These are phyloP conservation scores for Hipparchia semele DNA, from an alignment of 2,888 invertebrate genomes.

Conservation along the genomic window DNA sequence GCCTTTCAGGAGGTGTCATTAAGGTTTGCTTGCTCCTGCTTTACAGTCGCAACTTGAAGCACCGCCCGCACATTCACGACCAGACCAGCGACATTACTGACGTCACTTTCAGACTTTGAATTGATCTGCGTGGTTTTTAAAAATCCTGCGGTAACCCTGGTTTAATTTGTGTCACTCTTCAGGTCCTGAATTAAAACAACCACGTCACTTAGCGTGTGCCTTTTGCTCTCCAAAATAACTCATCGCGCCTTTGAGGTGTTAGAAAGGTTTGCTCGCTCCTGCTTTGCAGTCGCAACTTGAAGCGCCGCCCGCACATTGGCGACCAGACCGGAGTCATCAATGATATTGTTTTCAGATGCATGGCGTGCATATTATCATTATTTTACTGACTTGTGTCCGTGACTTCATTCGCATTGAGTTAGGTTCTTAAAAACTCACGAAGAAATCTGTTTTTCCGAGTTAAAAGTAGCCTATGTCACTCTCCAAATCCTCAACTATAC, in stretches of 20 bases:
- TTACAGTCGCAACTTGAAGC: slow-evolving; percentile 43
- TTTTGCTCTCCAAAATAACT: slow-evolving; percentile 82
- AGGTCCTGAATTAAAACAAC: slow-evolving; percentile 61
- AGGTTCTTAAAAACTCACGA: too few relatives aligned
- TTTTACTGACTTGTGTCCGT: too few relatives aligned
- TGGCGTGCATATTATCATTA: too few relatives aligned
- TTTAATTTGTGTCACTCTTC: too few relatives aligned
- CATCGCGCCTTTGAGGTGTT: slow-evolving; percentile 80
- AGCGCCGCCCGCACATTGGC: slow-evolving; percentile 55
- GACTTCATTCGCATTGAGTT: too few relatives aligned
- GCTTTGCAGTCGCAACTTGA: slow-evolving; percentile 45
- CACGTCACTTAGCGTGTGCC: slow-evolving; percentile 75
- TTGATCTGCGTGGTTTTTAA: too few relatives aligned
- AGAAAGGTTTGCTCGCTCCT: slow-evolving; percentile 67
- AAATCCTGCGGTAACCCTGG: too few relatives aligned
- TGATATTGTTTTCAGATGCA: slow-evolving; percentile 21
- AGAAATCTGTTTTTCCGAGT: too few relatives aligned
- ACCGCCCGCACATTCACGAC: slow-evolving; percentile 58
- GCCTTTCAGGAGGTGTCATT: slow-evolving; percentile 79
- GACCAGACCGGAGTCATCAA: slow-evolving; percentile 48
- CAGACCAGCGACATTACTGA: slow-evolving; percentile 47
- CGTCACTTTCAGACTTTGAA: neutral
- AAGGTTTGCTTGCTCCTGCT: slow-evolving; percentile 59
- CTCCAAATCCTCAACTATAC: too few relatives aligned
- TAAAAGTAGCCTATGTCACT: too few relatives aligned